phyloP scores from a whole-genome alignment of 2,888 invertebrate species.

The Serrognathus titanus region DNA sequence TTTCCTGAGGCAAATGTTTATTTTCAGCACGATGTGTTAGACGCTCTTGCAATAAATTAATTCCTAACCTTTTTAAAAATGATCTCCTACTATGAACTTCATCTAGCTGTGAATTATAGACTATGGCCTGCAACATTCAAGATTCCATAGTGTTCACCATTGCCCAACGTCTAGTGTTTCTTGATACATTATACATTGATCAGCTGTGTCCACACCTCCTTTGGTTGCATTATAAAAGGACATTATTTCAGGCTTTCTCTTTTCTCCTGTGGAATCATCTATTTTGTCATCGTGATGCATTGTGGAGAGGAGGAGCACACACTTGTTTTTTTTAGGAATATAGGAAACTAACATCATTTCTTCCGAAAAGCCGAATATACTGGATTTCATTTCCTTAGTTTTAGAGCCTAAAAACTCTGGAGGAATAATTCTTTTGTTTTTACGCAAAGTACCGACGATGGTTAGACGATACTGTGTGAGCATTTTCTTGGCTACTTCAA shows the following conservation, averaged over 20 bases:
- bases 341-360: not conserved
- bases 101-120: too few species aligned
- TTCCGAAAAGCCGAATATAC: not conserved
- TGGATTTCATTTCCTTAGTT: not conserved
- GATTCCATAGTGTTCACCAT: too few species aligned
- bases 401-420: not conserved
- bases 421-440: not conserved
- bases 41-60: too few species aligned
- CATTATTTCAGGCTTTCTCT: slow-evolving; percentile 29
- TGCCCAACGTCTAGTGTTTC: not conserved
- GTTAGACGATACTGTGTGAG: not conserved
- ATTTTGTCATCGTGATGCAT: slow-evolving; percentile 27
- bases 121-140: too few species aligned
- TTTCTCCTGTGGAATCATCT: slow-evolving; percentile 22
- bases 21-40: too few species aligned
- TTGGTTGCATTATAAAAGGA: slow-evolving; percentile 18
- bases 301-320: slow-evolving; percentile 27
- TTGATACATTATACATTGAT: not conserved
- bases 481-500: not conserved
- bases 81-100: too few species aligned
- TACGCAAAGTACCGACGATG: not conserved
- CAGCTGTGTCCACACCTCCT: not conserved
- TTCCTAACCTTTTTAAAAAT: too few species aligned
- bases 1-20: too few species aligned
- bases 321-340: slow-evolving; percentile 17